phyloP scores from a whole-genome alignment of 2,797 vertebrate genomes.

The Amazonetta brasiliensis region DNA sequence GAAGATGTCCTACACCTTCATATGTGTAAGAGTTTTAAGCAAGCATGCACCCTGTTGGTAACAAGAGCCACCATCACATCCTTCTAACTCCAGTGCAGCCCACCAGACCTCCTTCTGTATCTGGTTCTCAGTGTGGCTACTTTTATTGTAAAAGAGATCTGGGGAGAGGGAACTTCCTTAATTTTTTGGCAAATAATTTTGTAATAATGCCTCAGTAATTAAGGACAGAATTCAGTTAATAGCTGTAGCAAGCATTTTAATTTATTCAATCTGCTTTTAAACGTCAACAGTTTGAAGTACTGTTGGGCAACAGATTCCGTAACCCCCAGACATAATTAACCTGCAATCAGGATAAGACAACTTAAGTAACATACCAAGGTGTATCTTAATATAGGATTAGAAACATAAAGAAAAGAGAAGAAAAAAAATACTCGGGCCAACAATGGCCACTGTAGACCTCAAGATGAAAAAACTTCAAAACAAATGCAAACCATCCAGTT shows the following conservation, averaged over 20 bases:
- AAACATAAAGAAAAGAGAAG: background rate
- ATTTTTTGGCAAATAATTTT: background rate
- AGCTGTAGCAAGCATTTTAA: background rate
- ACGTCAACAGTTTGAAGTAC: background rate
- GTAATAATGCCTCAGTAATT: slow-evolving; percentile 9
- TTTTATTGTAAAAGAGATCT: background rate
- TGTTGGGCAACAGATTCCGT: background rate
- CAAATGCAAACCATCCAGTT: background rate
- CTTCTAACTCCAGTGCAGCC: background rate
- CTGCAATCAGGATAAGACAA: background rate
- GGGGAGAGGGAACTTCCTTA: background rate
- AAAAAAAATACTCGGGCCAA: accelerated
- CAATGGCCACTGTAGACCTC: background rate
- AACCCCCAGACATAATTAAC: background rate
- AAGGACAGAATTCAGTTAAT: background rate
- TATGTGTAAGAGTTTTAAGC: background rate
- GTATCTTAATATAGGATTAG: background rate
- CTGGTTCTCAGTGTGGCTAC: background rate
- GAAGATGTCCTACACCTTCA: background rate
- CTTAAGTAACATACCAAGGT: background rate
- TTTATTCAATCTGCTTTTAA: slow-evolving; percentile 22
- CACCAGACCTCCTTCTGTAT: background rate
- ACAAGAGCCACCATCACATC: background rate
- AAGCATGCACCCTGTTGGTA: background rate
- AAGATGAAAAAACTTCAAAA: background rate